Base-by-base conservation (phyloP, 2,888 invertebrate species). In the Entomobrya multifasciata region DNA sequence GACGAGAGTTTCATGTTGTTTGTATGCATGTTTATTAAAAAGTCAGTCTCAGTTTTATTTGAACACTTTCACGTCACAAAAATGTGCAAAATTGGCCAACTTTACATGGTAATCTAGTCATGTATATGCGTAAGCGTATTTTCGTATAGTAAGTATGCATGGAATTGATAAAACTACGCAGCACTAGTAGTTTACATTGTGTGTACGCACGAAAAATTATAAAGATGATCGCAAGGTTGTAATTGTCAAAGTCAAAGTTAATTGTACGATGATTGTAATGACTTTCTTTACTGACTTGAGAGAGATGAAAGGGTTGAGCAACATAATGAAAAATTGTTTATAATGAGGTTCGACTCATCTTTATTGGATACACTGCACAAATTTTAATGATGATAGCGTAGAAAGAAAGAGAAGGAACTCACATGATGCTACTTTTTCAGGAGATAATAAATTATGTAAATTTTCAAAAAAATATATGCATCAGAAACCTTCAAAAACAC, bases 251-350 rank as follows among this genome's bases (percentile, higher is more conserved):
- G 65, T 57, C 22, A 8, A 78, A 78, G 57, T 72, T 85, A 78
- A 85, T 85, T 70, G 78, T 78, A n/a, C n/a, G n/a, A n/a, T n/a
- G 65, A 85, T 44, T 78, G 70, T 84, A 84, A 84, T 74, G 84
- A 84, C 55, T 85, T 36, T 85, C 77, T 77, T 76, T 36, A 74
- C 72, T 49, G 25, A 15, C 47, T 20, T 80, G n/a, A 36, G 36
- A n/a, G n/a, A 55, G 10, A 22, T 62, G 62, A 60, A 55, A 13
- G 17, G 8, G 65, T 83, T 70, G 65, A 0, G 84, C 20, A 77
- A 77, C 44, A 70, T 67, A 77, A 49, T 76, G 30, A 76, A 62
- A 76, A 83, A 77, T 62, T 17, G 62, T 20, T 41, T 67, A 41
- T 67, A 67, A 67, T 22, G 67, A 67, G 20, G 44, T 41, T 47